Evolutionary conservation across 2,797 vertebrate species (phyloP).

Genomic region (Sphenopsis melanotis): DNA sequence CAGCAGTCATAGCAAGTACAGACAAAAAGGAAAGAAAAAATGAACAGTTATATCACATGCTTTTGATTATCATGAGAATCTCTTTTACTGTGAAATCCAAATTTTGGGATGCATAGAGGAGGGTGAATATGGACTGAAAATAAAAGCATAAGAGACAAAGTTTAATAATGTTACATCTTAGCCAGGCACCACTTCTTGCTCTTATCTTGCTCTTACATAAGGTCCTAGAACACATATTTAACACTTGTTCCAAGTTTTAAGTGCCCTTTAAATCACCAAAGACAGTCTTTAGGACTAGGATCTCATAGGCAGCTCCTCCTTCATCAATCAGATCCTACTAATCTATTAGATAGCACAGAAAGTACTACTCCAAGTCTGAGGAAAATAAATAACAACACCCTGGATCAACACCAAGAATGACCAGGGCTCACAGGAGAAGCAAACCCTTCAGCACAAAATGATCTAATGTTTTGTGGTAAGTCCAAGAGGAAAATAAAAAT

Average conservation of each 20-base stretch:
- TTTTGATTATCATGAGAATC: not conserved
- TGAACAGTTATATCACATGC: not conserved
- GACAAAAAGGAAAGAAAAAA: not conserved
- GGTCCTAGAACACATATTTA: not conserved
- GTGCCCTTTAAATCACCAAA: not conserved
- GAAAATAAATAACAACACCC: constrained; percentile 4
- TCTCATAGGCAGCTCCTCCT: not conserved
- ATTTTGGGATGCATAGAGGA: not conserved
- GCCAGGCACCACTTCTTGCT: not conserved
- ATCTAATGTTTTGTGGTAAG: not conserved
- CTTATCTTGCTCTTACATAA: not conserved
- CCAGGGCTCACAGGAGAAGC: not conserved
- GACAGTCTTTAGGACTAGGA: not conserved
- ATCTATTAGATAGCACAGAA: not conserved
- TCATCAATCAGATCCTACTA: constrained; percentile 17
- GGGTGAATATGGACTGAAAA: not conserved
- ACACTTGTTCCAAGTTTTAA: not conserved
- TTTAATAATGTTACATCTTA: not conserved
- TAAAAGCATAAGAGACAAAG: not conserved
- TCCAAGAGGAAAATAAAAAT: not conserved
- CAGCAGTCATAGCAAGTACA: not conserved
- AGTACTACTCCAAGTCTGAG: not conserved
- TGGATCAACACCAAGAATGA: not conserved
- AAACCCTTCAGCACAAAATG: not conserved
- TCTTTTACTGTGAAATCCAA: not conserved